Base-by-base conservation (phyloP, 2,113 vertebrate genomes). In the Muscicapa adusta region DNA sequence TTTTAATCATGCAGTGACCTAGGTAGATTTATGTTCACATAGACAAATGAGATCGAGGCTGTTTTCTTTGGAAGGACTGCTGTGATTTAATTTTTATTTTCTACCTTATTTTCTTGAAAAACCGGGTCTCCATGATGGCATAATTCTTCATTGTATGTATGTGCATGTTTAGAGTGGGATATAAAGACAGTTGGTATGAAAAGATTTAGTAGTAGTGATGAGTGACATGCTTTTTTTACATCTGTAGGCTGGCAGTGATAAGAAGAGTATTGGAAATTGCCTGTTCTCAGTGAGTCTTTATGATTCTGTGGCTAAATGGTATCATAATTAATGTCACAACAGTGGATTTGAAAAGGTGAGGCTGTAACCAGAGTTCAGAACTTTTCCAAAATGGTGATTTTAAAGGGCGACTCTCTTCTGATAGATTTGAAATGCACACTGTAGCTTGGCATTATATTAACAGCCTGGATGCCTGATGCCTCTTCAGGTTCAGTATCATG, bases 241-340 rank as follows among this genome's bases (percentile, higher is more conserved):
- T 40, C 34, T 34, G 5, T 40, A 75, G 31, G 8, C n/a, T 75
- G 98, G 98, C 62, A 98, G 97, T 53, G 98, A 99, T 58, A 98
- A 98, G 0, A 98, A 99, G 96, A 98, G 97, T 91, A 98, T 99
- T 40, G 99, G 98, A 10, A 99, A 99, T 87, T 99, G 98, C 89
- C 98, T 98, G 0, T 99, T 99, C 85, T 85, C 99, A 99, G 93
- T 98, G 98, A 36, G 98, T 99, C 38, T 99, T 99, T 58, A 99
- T 99, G 98, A 99, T 99, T 94, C 98, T 99, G 40, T 99, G 98
- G 98, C 98, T 99, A 17, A 99, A 99, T 94, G 98, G 98, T 8
- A 98, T 99, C 29, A 98, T 99, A 96, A 99, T 99, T 95, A 99
- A 98, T 23, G 98, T 99, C 91, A 99, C 98, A 83, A 99, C 98